Conservation (phyloP, 2,113 vertebrate species). For the Gnathonemus echidnorhynchus region DNA sequence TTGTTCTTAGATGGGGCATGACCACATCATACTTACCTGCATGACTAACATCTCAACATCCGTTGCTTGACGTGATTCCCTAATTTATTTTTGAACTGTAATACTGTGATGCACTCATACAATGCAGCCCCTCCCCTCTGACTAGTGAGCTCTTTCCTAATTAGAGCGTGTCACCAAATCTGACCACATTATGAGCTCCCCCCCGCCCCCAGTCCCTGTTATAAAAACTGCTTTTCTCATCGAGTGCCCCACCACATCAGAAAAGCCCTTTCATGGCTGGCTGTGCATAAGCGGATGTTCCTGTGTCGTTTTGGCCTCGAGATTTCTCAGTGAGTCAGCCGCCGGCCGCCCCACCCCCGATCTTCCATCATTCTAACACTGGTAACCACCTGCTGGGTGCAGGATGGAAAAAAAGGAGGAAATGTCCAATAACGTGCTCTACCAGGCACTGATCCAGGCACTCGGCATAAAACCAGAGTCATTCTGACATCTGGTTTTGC, state of each 20-base stretch:
- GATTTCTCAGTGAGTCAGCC: not conserved
- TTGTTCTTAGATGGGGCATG: not conserved
- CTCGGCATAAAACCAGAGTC: not conserved
- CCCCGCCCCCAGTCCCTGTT: not conserved
- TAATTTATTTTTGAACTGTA: not conserved
- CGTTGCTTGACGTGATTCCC: not conserved
- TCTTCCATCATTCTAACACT: not conserved
- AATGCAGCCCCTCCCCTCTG: not conserved
- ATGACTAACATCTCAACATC: not conserved
- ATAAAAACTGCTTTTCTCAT: not conserved
- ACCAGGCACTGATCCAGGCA: not conserved
- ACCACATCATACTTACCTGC: not conserved
- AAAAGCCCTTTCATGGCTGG: not conserved
- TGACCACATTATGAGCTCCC: not conserved
- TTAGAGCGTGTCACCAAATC: slow-evolving; percentile 13
- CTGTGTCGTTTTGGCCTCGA: not conserved
- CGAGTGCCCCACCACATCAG: not conserved
- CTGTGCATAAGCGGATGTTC: not conserved
- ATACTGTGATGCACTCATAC: not conserved
- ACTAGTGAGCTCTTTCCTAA: not conserved
- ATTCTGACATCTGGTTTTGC: not conserved
- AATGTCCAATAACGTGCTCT: not conserved
- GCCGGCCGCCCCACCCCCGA: not conserved
- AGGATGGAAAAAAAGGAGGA: not conserved
- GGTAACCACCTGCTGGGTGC: not conserved